Percentiles rank a stretch among this genome's conserved stretches.
These are phyloP conservation scores for Oligia latruncula DNA, from an alignment of 2,888 invertebrate genomes.

Conservation along the genomic window DNA sequence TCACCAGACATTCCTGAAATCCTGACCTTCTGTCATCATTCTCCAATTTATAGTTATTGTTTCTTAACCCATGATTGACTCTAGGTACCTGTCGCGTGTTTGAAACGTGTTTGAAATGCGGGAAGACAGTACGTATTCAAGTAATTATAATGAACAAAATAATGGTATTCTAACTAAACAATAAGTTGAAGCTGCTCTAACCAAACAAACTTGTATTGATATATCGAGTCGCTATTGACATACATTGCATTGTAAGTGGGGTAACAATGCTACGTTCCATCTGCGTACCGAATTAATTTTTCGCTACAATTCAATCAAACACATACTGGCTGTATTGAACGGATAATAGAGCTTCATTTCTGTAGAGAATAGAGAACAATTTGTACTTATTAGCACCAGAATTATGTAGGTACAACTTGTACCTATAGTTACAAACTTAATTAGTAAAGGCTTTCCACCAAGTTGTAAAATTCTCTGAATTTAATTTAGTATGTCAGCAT, in stretches of 20 bases:
- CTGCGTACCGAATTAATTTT: conserved; percentile 49
- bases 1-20: not conserved
- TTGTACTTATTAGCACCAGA: not conserved
- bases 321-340: conserved; percentile 9
- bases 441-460: not conserved
- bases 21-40: not conserved
- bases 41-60: not conserved
- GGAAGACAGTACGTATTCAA: conserved; percentile 2
- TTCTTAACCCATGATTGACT: not conserved
- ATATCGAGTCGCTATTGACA: conserved; percentile 53
- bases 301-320: conserved; percentile 45
- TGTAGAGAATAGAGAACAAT: not conserved
- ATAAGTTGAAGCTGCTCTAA: conserved; percentile 33
- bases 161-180: conserved; percentile 43
- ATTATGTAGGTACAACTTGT: too few species aligned
- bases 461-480: conserved; percentile 8
- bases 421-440: not conserved
- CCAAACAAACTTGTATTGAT: conserved; percentile 46
- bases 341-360: conserved; percentile 13
- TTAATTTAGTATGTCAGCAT: conserved; percentile 5
- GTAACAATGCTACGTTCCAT: conserved; percentile 53
- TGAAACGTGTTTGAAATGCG: conserved; percentile 4
- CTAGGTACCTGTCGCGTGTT: not conserved
- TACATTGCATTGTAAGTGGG: conserved; percentile 49
- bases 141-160: conserved; percentile 14